Evolutionary conservation across 2,113 vertebrate species (phyloP).

Genomic region (Oreochromis aureus): DNA sequence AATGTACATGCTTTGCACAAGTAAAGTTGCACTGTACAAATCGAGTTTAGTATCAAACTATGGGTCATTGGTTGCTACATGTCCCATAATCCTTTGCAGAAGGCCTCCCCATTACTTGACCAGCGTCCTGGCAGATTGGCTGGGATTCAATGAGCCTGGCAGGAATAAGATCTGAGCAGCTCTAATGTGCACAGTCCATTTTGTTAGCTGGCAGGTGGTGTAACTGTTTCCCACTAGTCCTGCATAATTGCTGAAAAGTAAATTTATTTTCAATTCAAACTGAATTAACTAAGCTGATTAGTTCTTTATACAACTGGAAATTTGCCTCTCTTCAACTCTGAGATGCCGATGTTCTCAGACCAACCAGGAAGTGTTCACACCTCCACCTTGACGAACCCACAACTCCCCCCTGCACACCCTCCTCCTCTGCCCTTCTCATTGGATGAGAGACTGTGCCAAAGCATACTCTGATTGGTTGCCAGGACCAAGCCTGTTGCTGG

Average conservation of each 20-base stretch:
- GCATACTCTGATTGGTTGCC: constrained; percentile 45
- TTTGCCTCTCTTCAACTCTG: not conserved
- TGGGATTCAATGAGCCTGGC: not conserved
- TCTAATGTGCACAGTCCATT: not conserved
- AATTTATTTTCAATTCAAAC: not conserved
- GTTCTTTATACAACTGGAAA: not conserved
- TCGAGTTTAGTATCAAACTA: not conserved
- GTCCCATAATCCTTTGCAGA: not conserved
- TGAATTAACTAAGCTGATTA: not conserved
- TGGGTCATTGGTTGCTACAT: not conserved
- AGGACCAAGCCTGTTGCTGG: constrained; percentile 66
- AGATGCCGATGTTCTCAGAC: not conserved
- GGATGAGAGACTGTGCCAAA: constrained; percentile 18
- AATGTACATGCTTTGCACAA: not conserved
- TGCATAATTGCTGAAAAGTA: not conserved
- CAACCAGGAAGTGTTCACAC: constrained; percentile 41
- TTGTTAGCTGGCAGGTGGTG: not conserved
- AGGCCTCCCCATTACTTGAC: not conserved
- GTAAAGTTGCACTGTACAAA: not conserved
- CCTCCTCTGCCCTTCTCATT: constrained; percentile 24
- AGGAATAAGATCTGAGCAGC: not conserved
- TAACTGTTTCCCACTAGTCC: not conserved
- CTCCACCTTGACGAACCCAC: constrained; percentile 52
- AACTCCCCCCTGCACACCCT: not conserved
- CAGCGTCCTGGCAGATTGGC: not conserved